Evolutionary conservation across 2,888 invertebrate genomes (phyloP), one percentile per base, ranked within the genome.

Genomic region (Zygogramma bicolorata): DNA sequence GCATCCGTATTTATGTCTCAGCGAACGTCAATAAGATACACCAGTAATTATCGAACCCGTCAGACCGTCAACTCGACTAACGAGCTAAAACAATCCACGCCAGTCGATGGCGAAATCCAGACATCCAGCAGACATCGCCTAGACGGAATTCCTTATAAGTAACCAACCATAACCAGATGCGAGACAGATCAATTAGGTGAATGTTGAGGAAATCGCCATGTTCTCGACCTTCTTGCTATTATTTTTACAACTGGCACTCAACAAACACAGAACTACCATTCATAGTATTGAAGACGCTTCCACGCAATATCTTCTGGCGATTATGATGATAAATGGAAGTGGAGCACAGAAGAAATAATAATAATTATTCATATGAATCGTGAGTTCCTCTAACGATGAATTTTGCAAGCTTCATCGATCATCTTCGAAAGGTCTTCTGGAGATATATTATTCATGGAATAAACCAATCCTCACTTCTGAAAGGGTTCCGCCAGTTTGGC

Each of bases 61-160:
- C n/a, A 53, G 53, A 53, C 53, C 53, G 27, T 53, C 53, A 27
- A 53, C 25, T 53, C 27, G 13, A 49, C 22, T 68, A 60, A 34
- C 57, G 49, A 29, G 31, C 40, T 59, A 31, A 59, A 59, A 58
- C 22, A 42, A 49, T 53, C 49, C 31, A 34, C 34, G 25, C 18
- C 34, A 25, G n/a, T 59, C 58, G 29, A 70, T 72, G 68, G 73
- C 66, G 68, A 70, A 75, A 74, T 66, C 69, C 69, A 67, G 70
- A 70, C 74, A 60, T 58, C 38, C 46, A 66, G 65, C 70, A 70
- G 76, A 76, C 78, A 60, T 53, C 59, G 73, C 71, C 74, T 75
- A 78, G 76, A 77, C 77, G 59, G 70, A 67, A 69, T 71, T 68
- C 76, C 76, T 73, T 76, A 71, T 73, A 75, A 60, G 77, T 65